phyloP scores from a whole-genome alignment of 2,888 invertebrate genomes.

The Drosophila eohydei region DNA sequence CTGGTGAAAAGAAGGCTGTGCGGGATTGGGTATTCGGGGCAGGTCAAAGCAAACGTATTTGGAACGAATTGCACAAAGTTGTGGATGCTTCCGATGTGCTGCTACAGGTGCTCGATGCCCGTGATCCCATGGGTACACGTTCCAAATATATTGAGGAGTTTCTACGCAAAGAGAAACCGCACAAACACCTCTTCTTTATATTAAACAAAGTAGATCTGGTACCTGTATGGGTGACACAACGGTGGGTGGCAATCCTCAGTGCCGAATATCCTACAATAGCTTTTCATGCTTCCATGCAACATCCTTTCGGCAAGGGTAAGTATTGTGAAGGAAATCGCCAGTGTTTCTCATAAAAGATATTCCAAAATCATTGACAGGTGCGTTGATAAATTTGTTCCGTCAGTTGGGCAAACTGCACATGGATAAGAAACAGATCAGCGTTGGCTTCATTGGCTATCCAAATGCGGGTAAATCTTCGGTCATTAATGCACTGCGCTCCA shows the following conservation, averaged over 20 bases:
- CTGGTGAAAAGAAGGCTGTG: constrained; percentile 91
- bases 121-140: constrained; percentile 98
- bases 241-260: constrained; percentile 98
- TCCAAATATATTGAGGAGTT: constrained; percentile 96
- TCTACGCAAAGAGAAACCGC: constrained; percentile 96
- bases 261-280: constrained; percentile 98
- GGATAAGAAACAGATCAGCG: constrained; percentile 99
- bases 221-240: constrained; percentile 98
- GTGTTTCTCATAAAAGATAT: neutral
- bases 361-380: constrained; percentile 85
- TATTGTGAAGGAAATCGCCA: neutral
- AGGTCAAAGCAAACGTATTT: constrained; percentile 98
- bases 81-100: constrained; percentile 99
- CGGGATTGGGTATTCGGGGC: constrained; percentile 98
- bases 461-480: constrained; percentile 99
- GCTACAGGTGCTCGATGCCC: constrained; percentile 97
- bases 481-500: constrained; percentile 97
- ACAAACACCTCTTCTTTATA: constrained; percentile 98
- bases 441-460: constrained; percentile 99
- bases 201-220: constrained; percentile 98
- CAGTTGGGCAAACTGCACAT: constrained; percentile 98
- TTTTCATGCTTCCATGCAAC: constrained; percentile 98
- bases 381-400: constrained; percentile 96
- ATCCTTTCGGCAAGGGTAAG: constrained; percentile 97
- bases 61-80: constrained; percentile 99